Base-by-base conservation (phyloP, 1,140 invertebrate genomes). In the Trigoniulus corallinus region DNA sequence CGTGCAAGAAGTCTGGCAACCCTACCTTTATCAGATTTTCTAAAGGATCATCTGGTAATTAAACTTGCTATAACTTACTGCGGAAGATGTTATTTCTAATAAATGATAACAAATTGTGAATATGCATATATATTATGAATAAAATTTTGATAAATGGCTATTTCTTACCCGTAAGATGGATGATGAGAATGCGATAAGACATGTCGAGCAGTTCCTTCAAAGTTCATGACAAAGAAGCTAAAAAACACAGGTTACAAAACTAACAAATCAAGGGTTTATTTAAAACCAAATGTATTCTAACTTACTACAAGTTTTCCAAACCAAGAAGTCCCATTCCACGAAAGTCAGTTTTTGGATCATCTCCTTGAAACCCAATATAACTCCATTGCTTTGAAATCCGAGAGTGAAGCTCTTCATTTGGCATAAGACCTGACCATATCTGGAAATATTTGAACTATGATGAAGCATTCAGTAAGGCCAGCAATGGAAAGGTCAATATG, bases 341-440 rank as follows among this genome's bases (percentile, higher is more conserved):
- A 62, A 98, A 98, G 71, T 98, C 94, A 1, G 94, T 98, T 67
- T 86, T 84, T 0, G 94, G 94, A 72, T 98, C 92, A 59, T 94
- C 84, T 15, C 94, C 94, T 74, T 95, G 82, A 64, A 94, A 98
- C 7, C 94, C 94, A 57, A 98, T 91, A 26, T 84, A 74, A 60
- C 88, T 82, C 94, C 94, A 98, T 59, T 96, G 89, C 59, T 88
- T 88, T 3, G 82, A 82, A 0, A 88, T 73, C 56, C 89, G 68
- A 12, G 70, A 64, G 41, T 77, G 74, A 23, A 94, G 65, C 1
- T 66, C 61, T 52, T 77, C 75, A 54, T 80, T 69, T 1, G 88
- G 86, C 73, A 82, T 86, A 27, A 95, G 66, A 1, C 76, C 63
- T 10, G 70, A 67, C 92, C 91, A 96, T 18, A 96, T 62, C 58